phyloP scores from a whole-genome alignment of 2,113 vertebrate species.

The Paramisgurnus dabryanus region DNA sequence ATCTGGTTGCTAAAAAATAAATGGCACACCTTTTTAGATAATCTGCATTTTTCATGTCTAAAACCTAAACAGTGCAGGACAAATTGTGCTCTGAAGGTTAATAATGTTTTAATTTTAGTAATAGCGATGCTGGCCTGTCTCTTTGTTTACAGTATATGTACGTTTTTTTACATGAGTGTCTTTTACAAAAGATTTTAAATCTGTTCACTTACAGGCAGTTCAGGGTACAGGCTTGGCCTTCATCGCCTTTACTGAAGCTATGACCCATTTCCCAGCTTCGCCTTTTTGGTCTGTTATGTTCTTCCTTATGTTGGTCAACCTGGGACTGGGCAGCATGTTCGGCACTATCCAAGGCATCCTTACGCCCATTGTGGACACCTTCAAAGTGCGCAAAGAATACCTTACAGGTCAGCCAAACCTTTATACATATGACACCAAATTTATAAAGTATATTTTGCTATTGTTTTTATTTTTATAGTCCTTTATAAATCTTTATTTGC shows the following conservation, averaged over 20 bases:
- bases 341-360: constrained; percentile 97
- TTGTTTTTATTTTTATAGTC: no score
- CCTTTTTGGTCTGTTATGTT: constrained; percentile 99
- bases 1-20: background rate
- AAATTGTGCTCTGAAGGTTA: background rate
- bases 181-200: background rate
- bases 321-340: constrained; percentile 98
- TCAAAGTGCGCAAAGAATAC: constrained; percentile 94
- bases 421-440: no score
- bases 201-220: constrained; percentile 77
- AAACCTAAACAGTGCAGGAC: background rate
- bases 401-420: constrained; percentile 75
- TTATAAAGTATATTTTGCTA: no score
- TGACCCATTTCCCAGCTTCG: constrained; percentile 96
- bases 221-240: constrained; percentile 97
- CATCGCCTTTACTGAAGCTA: constrained; percentile 97
- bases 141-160: background rate
- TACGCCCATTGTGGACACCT: constrained; percentile 90
- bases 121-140: background rate
- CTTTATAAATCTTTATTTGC: no score
- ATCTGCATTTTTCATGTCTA: background rate
- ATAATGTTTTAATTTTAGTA: no score
- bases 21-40: background rate
- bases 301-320: constrained; percentile 95
- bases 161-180: background rate